Evolutionary conservation across 1,140 invertebrate species (phyloP), one percentile per base, ranked within the genome.

Genomic region (Drosophila guanche): DNA sequence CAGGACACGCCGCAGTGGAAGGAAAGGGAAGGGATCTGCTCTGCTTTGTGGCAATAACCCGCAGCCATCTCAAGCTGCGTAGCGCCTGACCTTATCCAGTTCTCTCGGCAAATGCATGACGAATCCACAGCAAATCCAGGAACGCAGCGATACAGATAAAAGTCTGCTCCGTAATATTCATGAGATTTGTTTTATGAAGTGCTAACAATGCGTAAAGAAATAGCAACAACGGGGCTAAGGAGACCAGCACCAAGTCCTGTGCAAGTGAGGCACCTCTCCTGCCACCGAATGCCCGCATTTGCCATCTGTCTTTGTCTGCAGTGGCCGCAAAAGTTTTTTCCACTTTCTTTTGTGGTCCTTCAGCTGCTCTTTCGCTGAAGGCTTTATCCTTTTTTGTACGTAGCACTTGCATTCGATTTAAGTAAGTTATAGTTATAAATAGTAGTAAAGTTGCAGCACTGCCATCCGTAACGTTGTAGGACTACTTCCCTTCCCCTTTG

Each of bases 131-230:
- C 57, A 59, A 70, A 57, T 75, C 66, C 66, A 60, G 62, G 45
- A 43, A 53, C 33, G 43, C 41, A 23, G 27, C 50, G 40, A 50
- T 23, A 43, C 57, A 57, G 54, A 81, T 68, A 83, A 83, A 72
- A 76, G 29, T 33, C 60, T 20, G 16, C 16, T 68, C 51, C 57
- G 78, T 79, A 88, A 88, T 89, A 88, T 88, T 88, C 84, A 88
- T 79, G 78, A 88, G 83, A 68, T 86, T 83, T 63, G 78, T 76
- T 88, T 89, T 83, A 88, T 88, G 78, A 83, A 72, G 84, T 88
- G 83, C 83, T 83, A 88, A 88, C 83, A 88, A 79, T 79, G 84
- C 84, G 79, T 83, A 83, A 86, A 83, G 75, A 68, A 69, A 72
- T 54, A 70, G 55, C 59, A 73, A 79, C 47, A 53, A 29, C 45